A percentile compares a stretch with the other conserved stretches of the same genome.
phyloP scores from a whole-genome alignment of 2,113 vertebrate species.

The Hoplias malabaricus region DNA sequence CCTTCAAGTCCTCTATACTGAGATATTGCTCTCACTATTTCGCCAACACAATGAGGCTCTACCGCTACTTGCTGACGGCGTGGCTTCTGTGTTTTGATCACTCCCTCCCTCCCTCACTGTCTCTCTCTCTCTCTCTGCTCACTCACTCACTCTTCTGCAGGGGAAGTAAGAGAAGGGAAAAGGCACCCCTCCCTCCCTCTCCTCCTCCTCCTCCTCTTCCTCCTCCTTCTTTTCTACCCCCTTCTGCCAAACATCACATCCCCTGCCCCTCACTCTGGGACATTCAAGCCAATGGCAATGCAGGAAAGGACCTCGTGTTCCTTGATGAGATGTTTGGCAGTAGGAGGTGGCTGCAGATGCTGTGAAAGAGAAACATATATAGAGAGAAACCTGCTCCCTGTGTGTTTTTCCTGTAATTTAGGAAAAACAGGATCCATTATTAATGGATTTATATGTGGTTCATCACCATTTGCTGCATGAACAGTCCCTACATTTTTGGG shows the following conservation, averaged over 20 bases:
- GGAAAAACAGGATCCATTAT: too few species aligned
- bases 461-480: too few species aligned
- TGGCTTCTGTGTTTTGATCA: conserved; percentile 56
- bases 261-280: conserved; percentile 3
- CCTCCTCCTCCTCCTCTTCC: not conserved
- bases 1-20: conserved; percentile 40
- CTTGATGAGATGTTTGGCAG: conserved; percentile 36
- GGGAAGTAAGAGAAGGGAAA: conserved; percentile 16
- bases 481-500: too few species aligned
- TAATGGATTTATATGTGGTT: too few species aligned
- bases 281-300: conserved; percentile 31
- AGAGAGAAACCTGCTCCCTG: not conserved
- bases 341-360: conserved; percentile 3
- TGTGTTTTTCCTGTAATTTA: conserved; percentile 29
- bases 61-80: conserved; percentile 59
- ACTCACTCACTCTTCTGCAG: conserved; percentile 29
- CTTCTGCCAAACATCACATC: conserved; percentile 27
- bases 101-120: conserved; percentile 37
- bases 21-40: conserved; percentile 35
- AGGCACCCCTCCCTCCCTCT: conserved; percentile 28
- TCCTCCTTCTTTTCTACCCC: not conserved
- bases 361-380: not conserved
- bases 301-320: conserved; percentile 1
- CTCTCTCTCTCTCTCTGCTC: conserved; percentile 42
- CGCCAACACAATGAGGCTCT: conserved; percentile 17